Percentiles rank a stretch among this genome's conserved stretches.
Evolutionary conservation across 2,797 vertebrate species (phyloP).

Genomic region (Lepilemur septentrionalis): DNA sequence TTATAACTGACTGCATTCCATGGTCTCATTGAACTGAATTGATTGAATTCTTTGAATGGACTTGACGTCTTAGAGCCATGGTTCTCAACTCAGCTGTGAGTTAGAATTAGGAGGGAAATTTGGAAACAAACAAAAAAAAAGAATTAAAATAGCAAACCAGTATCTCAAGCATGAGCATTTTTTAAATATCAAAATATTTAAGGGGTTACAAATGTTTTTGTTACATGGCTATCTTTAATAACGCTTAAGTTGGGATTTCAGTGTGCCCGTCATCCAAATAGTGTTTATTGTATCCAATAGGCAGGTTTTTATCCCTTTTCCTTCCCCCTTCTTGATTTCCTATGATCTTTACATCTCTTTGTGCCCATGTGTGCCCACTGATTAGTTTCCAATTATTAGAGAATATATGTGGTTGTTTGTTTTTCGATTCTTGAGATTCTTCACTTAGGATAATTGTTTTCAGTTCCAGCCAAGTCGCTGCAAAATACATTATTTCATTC

Average conservation of each 20-base stretch:
- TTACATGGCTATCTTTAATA: not conserved
- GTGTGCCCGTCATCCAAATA: not conserved
- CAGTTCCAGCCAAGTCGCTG: not conserved
- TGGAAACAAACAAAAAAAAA: not conserved
- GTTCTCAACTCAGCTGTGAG: not conserved
- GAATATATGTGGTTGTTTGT: not conserved
- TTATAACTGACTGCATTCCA: not conserved
- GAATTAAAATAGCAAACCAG: not conserved
- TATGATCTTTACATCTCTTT: not conserved
- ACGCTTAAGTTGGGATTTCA: not conserved
- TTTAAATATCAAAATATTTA: not conserved
- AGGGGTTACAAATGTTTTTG: not conserved
- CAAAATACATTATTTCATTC: not conserved
- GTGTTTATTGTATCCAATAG: not conserved
- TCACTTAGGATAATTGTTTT: not conserved
- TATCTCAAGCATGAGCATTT: not conserved
- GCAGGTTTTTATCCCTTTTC: not conserved
- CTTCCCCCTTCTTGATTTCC: not conserved
- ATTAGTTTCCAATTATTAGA: not conserved
- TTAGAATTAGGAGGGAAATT: not conserved
- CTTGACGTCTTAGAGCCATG: not conserved
- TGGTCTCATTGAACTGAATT: fast-evolving
- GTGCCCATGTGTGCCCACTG: not conserved
- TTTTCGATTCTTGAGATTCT: not conserved
- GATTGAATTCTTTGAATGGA: not conserved